Conservation (phyloP, 2,113 vertebrate species). For the Nannobrachium achirus region DNA sequence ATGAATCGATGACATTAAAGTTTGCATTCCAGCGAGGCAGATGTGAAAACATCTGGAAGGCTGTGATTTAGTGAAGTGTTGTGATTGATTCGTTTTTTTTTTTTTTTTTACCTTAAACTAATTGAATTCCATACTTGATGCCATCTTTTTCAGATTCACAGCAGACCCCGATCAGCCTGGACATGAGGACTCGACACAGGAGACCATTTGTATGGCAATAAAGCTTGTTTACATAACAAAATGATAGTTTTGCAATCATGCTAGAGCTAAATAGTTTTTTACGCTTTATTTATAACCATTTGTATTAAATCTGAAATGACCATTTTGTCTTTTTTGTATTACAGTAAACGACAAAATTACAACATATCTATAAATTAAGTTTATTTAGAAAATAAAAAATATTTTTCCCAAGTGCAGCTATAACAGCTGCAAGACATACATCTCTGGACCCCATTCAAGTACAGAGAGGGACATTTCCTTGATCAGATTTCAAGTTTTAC, state of each 20-base stretch:
- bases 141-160: constrained; percentile 74
- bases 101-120: no score
- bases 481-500: constrained; percentile 59
- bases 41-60: no score
- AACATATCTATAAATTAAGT: constrained; percentile 77
- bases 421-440: constrained; percentile 54
- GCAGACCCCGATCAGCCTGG: constrained; percentile 87
- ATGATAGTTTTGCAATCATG: constrained; percentile 17
- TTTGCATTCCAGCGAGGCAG: background rate
- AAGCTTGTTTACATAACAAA: background rate
- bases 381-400: constrained; percentile 79
- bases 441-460: constrained; percentile 46
- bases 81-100: background rate
- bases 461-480: constrained; percentile 56
- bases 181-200: constrained; percentile 73
- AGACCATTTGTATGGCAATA: constrained; percentile 9
- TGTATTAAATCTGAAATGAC: constrained; percentile 29
- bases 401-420: constrained; percentile 53
- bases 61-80: background rate
- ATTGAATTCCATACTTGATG: background rate
- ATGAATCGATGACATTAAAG: background rate
- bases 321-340: constrained; percentile 13
- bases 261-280: constrained; percentile 34
- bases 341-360: constrained; percentile 71
- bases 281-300: constrained; percentile 20